Percentiles rank a stretch among this genome's conserved stretches.
Conservation (phyloP, 2,797 vertebrate genomes). For the Epinephelus awoara region DNA sequence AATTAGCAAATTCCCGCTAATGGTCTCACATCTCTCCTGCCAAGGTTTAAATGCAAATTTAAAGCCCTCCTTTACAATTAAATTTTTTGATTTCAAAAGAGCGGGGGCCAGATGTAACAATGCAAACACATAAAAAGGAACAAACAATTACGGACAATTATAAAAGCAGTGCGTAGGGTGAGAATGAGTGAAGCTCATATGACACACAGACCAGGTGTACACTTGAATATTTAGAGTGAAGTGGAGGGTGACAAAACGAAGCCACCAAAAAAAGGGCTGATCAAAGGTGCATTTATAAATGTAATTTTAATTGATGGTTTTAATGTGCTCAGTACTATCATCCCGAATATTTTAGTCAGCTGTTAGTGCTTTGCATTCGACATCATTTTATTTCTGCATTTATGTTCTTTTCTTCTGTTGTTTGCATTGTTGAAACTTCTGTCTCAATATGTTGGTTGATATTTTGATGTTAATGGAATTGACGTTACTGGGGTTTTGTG, state of each 20-base stretch:
- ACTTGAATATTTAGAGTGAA: neutral
- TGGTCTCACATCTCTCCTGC: neutral
- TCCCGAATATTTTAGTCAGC: neutral
- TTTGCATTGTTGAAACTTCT: constrained; percentile 6
- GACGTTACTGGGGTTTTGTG: neutral
- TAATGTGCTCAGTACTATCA: neutral
- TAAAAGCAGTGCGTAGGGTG: neutral
- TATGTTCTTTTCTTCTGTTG: neutral
- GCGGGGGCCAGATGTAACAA: neutral
- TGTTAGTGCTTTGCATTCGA: neutral
- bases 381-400: neutral
- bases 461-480: constrained; percentile 8
- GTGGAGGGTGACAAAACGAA: neutral
- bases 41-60: constrained; percentile 18
- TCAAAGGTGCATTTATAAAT: neutral
- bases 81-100: constrained; percentile 4
- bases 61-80: neutral
- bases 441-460: constrained; percentile 9
- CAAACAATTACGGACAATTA: neutral
- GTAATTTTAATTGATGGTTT: neutral
- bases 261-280: neutral
- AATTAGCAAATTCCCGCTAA: neutral
- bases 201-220: neutral
- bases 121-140: neutral
- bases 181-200: neutral